These are phyloP conservation scores for Zygaena filipendulae DNA, from an alignment of 2,888 invertebrate species.

Conservation along the genomic window DNA sequence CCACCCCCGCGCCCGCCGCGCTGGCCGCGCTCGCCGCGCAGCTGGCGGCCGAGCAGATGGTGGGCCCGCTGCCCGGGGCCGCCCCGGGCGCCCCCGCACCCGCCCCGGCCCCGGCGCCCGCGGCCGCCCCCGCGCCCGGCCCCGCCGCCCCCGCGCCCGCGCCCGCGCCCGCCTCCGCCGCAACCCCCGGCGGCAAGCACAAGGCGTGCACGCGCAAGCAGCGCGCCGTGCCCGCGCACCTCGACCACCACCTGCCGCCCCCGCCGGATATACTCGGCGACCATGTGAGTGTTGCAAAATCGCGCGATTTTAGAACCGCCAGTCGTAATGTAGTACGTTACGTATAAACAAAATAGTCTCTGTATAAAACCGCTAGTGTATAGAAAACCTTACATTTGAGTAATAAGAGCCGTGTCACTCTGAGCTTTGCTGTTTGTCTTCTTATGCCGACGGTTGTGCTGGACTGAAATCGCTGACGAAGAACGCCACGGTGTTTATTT, in stretches of 20 bases:
- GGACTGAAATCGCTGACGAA: too few relatives aligned
- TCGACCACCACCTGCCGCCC: slow-evolving; percentile 61
- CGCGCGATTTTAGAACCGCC: too few relatives aligned
- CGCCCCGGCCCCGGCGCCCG: slow-evolving; percentile 22
- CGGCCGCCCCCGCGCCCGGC: slow-evolving; percentile 18
- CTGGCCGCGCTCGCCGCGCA: slow-evolving; percentile 19
- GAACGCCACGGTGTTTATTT: too few relatives aligned
- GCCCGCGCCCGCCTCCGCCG: slow-evolving; percentile 20
- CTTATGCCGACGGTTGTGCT: too few relatives aligned
- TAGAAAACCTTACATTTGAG: background rate
- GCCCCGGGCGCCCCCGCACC: slow-evolving; percentile 14
- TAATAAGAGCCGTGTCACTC: slow-evolving; percentile 21
- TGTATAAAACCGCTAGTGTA: too few relatives aligned
- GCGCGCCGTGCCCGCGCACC: slow-evolving; percentile 47
- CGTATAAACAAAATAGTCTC: too few relatives aligned
- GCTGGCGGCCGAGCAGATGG: slow-evolving; percentile 23
- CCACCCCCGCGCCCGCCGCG: slow-evolving; percentile 19
- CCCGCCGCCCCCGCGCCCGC: slow-evolving; percentile 13
- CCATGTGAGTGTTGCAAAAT: slow-evolving; percentile 36
- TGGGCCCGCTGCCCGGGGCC: slow-evolving; percentile 27
- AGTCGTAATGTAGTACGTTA: too few relatives aligned
- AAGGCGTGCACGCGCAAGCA: slow-evolving; percentile 57
- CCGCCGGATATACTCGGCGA: slow-evolving; percentile 56
- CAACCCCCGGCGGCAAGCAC: slow-evolving; percentile 21
- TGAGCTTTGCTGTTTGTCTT: slow-evolving; percentile 8